phyloP scores from a whole-genome alignment of 2,113 vertebrate genomes.

The Heterocephalus glaber region DNA sequence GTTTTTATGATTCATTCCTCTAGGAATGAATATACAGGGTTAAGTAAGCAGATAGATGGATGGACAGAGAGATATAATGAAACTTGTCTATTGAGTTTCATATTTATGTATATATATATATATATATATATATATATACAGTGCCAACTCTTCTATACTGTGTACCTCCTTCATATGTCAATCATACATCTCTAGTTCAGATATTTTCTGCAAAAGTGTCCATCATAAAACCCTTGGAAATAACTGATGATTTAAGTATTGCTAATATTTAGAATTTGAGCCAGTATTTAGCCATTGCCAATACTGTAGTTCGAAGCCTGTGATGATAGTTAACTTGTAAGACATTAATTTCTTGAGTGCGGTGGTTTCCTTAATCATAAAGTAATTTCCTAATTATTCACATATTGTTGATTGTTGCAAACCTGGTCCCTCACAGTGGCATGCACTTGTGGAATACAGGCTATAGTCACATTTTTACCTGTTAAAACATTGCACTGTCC shows the following conservation, averaged over 20 bases:
- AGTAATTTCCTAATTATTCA: constrained; percentile 66
- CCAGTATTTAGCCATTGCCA: constrained; percentile 41
- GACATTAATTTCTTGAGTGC: constrained; percentile 54
- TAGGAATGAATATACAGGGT: constrained; percentile 36
- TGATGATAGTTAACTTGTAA: constrained; percentile 58
- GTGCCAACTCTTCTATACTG: neutral
- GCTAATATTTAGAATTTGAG: constrained; percentile 42
- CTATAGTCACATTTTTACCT: neutral
- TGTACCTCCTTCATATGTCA: constrained; percentile 49
- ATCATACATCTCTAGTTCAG: neutral
- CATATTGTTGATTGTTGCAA: constrained; percentile 67
- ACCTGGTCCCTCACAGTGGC: constrained; percentile 34
- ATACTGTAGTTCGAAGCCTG: constrained; percentile 56
- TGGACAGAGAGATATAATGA: neutral
- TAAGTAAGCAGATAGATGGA: neutral
- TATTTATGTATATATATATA: neutral
- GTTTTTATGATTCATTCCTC: constrained; percentile 9
- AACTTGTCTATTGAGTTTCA: constrained; percentile 26
- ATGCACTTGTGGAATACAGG: neutral
- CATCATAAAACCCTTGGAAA: constrained; percentile 65
- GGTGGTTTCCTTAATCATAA: constrained; percentile 77
- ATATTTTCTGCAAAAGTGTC: neutral
- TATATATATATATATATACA: constrained; percentile 11
- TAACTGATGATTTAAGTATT: constrained; percentile 24
- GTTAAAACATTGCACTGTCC: neutral